Evolutionary conservation across 2,113 vertebrate species (phyloP), one percentile per base, ranked within the genome.

Genomic region (Syrmaticus mikado): DNA sequence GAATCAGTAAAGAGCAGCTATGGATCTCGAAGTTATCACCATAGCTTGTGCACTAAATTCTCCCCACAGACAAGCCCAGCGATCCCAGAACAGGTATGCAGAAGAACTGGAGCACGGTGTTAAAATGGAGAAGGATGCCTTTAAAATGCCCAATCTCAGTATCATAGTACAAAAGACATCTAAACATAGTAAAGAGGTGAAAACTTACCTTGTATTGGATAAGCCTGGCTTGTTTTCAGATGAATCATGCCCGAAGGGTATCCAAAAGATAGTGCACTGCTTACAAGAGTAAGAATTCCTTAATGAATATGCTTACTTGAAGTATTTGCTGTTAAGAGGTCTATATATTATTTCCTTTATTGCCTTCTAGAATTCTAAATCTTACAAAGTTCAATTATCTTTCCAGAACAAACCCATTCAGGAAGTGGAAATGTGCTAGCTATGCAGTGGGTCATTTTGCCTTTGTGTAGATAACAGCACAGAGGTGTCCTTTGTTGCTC

Each of bases 211-310:
- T 86, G 13, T 72, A 16, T 52, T 48, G 46, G 6, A 70, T 55
- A 86, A 77, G 8, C 19, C 17, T 81, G 41, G 17, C 73, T 66
- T 77, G 43, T 64, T 41, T 83, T 90, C 48, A 83, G 36, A 62
- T 66, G 18, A 45, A 60, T 78, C 19, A 78, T 84, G 89, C 11
- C 34, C 0, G 0, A 4, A 50, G 7, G 4, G 21, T 5, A 85
- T 36, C 60, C 38, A 82, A 41, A 40, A 87, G 12, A 82, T 6
- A 73, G 13, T 28, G 4, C 19, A 77, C 9, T 13, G 55, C 16
- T 77, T 93, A 85, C 16, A 55, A 53, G 9, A 6, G 32, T 58
- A 60, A 20, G 43, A 83, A 71, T 68, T 64, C 5, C 30, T 46
- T 71, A 45, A 58, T 55, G 24, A 38, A 89, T 80, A 2, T 41